These are phyloP conservation scores for Triplophysa siluroides DNA, from an alignment of 2,113 vertebrate species.

Conservation along the genomic window DNA sequence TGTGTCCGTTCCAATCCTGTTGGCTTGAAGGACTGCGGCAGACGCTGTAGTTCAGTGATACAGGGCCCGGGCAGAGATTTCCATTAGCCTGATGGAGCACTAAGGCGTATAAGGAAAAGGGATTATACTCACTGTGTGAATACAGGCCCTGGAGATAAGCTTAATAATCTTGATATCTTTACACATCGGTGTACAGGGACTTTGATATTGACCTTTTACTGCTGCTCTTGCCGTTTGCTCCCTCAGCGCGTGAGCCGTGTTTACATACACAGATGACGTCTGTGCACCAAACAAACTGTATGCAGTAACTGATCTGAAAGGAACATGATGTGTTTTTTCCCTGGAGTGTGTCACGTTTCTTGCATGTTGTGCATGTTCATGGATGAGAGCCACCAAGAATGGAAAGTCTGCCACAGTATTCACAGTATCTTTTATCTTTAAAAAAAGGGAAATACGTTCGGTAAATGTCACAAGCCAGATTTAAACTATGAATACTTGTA, in stretches of 20 bases:
- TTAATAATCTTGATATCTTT: conserved; percentile 26
- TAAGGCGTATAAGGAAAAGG: conserved; percentile 11
- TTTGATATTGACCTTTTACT: background rate
- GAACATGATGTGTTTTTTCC: background rate
- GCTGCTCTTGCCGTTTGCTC: conserved; percentile 7
- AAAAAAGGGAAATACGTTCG: too few relatives aligned
- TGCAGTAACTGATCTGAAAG: background rate
- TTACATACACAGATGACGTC: background rate
- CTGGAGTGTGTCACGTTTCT: background rate
- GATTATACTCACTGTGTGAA: conserved; percentile 24
- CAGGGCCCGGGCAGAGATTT: conserved; percentile 36
- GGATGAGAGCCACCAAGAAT: background rate
- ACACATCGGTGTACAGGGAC: conserved; percentile 16
- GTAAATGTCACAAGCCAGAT: background rate
- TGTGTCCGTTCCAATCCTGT: background rate
- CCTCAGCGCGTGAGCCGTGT: background rate
- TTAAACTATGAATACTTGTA: too few relatives aligned
- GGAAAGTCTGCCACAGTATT: background rate
- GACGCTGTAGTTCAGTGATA: conserved; percentile 32
- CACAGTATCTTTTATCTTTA: background rate
- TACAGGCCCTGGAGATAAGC: conserved; percentile 22
- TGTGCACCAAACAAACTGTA: background rate
- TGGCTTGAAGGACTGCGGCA: conserved; percentile 10
- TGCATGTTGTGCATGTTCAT: background rate
- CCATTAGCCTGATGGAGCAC: conserved; percentile 43